Conservation (phyloP, 2,113 vertebrate species). For the Neoarius graeffei region DNA sequence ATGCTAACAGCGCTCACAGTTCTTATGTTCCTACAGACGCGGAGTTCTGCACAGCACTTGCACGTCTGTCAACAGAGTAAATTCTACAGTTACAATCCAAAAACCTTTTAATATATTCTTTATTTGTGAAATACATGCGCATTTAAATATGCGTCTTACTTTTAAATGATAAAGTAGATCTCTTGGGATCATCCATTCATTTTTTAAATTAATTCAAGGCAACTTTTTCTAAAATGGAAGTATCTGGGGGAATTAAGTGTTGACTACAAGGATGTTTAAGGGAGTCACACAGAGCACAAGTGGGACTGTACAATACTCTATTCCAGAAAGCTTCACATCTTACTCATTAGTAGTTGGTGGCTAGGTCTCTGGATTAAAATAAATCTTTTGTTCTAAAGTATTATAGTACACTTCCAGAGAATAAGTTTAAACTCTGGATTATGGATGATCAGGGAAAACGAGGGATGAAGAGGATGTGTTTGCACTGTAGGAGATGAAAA, state of each 20-base stretch:
- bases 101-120: slow-evolving; percentile 55
- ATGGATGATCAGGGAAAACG: slow-evolving; percentile 1
- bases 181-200: slow-evolving; percentile 62
- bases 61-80: slow-evolving; percentile 37
- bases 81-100: slow-evolving; percentile 54
- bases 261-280: slow-evolving; percentile 40
- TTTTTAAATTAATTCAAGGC: slow-evolving; percentile 67
- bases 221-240: slow-evolving; percentile 70
- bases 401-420: slow-evolving; percentile 63
- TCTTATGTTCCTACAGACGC: slow-evolving; percentile 17
- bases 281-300: slow-evolving; percentile 63
- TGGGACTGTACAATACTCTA: slow-evolving; percentile 74
- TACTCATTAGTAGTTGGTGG: slow-evolving; percentile 55
- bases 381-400: slow-evolving; percentile 57
- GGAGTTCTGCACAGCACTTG: slow-evolving; percentile 6
- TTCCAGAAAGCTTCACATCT: slow-evolving; percentile 64
- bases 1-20: slow-evolving; percentile 36
- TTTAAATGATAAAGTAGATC: slow-evolving; percentile 64
- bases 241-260: slow-evolving; percentile 58
- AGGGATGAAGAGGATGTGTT: not conserved
- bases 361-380: slow-evolving; percentile 61
- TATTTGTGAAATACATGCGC: slow-evolving; percentile 62
- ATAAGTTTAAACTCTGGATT: slow-evolving; percentile 43
- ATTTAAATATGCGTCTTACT: slow-evolving; percentile 61
- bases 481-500: slow-evolving; percentile 12